phyloP scores from a whole-genome alignment of 2,888 invertebrate species.

The Onthophagus sagittarius region DNA sequence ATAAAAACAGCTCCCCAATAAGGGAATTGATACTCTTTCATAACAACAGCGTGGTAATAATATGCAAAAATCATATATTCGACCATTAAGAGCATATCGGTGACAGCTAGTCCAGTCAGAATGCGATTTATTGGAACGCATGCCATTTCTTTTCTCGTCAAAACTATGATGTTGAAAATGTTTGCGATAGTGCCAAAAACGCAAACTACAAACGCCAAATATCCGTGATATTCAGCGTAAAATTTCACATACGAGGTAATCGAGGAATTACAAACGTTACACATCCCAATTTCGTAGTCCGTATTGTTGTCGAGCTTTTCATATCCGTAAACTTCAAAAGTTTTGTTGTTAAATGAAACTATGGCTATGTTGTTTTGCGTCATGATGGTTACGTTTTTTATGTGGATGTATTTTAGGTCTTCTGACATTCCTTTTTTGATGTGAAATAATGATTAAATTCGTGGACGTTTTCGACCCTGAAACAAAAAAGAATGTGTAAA shows the following conservation, averaged over 20 bases:
- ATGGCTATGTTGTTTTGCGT: background rate
- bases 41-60: conserved; percentile 63
- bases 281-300: background rate
- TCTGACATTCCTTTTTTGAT: background rate
- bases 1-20: conserved; percentile 71
- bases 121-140: conserved; percentile 83
- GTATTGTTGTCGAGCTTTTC: background rate
- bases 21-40: conserved; percentile 62
- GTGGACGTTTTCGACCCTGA: no score
- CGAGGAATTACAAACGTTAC: conserved; percentile 24
- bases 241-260: conserved; percentile 51
- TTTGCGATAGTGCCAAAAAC: conserved; percentile 85
- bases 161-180: conserved; percentile 78
- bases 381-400: background rate
- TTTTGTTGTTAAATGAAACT: background rate
- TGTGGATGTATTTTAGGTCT: background rate
- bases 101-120: conserved; percentile 78
- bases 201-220: conserved; percentile 78
- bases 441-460: no score
- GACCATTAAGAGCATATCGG: conserved; percentile 86
- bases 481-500: no score
- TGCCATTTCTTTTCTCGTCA: conserved; percentile 77
- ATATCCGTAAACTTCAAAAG: background rate
- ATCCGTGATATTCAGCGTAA: conserved; percentile 71
- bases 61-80: conserved; percentile 76